Evolutionary conservation across 2,797 vertebrate genomes (phyloP).

Genomic region (Neosilurus hyrtlii): DNA sequence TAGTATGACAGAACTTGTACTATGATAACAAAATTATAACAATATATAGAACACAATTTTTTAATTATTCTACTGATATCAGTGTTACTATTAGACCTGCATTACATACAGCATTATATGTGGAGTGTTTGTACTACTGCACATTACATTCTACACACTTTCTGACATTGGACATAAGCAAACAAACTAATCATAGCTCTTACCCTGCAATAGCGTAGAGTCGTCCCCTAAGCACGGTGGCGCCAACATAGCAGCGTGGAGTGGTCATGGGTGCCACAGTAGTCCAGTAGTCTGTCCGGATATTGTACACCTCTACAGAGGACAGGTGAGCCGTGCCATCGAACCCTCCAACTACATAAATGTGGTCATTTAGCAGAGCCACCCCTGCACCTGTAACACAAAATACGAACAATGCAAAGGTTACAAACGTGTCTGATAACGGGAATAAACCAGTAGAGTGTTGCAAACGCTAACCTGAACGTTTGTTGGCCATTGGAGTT

Average conservation of each 20-base stretch:
- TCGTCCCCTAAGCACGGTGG: constrained; percentile 91
- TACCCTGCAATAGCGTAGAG: constrained; percentile 96
- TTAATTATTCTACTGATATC: background rate
- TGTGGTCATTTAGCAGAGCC: constrained; percentile 94
- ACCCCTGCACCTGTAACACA: constrained; percentile 85
- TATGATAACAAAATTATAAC: background rate
- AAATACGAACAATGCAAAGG: background rate
- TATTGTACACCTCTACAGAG: constrained; percentile 96
- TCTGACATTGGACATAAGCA: background rate
- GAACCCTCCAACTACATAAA: constrained; percentile 96
- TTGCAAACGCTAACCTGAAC: constrained; percentile 78
- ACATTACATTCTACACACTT: background rate
- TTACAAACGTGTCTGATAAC: background rate
- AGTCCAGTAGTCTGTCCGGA: constrained; percentile 96
- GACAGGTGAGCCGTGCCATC: constrained; percentile 94
- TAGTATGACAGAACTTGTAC: background rate
- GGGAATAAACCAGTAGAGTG: background rate
- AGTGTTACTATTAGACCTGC: background rate
- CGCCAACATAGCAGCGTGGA: constrained; percentile 94
- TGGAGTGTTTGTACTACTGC: background rate
- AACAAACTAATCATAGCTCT: constrained; percentile 51
- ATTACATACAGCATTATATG: background rate
- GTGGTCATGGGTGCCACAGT: constrained; percentile 96
- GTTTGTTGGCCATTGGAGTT: constrained; percentile 96
- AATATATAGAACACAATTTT: background rate